These are phyloP conservation scores for Drosophila melanosoma DNA, from an alignment of 2,888 invertebrate species.

Conservation along the genomic window DNA sequence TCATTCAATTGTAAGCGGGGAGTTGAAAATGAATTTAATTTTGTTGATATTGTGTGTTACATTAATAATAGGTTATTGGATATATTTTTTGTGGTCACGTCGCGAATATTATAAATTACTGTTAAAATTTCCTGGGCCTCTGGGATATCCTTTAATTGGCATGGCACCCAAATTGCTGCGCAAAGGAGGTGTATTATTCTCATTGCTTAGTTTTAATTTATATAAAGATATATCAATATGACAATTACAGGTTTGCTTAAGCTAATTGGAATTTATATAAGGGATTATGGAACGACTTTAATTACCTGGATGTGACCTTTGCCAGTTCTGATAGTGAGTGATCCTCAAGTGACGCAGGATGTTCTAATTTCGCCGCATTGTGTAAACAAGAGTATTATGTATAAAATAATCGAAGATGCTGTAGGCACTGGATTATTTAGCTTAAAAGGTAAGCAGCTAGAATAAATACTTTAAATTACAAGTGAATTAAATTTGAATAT, in stretches of 20 bases:
- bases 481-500: neutral
- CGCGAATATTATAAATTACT: constrained; percentile 15
- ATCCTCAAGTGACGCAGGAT: constrained; percentile 69
- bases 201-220: neutral
- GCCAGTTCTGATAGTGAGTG: constrained; percentile 72
- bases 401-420: constrained; percentile 64
- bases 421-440: constrained; percentile 70
- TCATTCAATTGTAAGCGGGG: neutral
- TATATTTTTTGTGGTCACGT: constrained; percentile 15
- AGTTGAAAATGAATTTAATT: constrained; percentile 1
- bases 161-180: constrained; percentile 4
- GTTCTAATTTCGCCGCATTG: constrained; percentile 71
- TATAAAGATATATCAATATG: neutral
- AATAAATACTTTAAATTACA: constrained; percentile 11
- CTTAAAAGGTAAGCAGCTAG: constrained; percentile 45
- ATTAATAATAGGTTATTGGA: neutral
- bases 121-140: constrained; percentile 6
- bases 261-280: neutral
- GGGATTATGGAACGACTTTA: constrained; percentile 60
- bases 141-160: constrained; percentile 23
- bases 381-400: constrained; percentile 63
- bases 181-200: neutral
- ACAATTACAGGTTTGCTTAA: constrained; percentile 1
- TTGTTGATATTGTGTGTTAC: neutral
- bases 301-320: constrained; percentile 77